Conservation (phyloP, 2,113 vertebrate genomes). For the Lepidothrix coronata region DNA sequence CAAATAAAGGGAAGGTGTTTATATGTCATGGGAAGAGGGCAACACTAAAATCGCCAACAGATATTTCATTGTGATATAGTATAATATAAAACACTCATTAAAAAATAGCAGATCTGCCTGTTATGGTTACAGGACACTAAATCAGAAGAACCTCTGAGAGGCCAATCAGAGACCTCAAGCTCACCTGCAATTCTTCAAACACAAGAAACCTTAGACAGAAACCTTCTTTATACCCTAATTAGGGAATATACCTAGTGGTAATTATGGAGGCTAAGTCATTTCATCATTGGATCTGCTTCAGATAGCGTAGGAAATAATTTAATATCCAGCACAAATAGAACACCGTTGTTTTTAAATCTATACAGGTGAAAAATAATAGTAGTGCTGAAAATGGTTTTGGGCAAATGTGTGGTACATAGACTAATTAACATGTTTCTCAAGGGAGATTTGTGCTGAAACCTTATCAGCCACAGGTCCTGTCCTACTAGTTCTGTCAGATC, state of each 20-base stretch:
- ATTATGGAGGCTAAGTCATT: neutral
- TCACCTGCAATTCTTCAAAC: neutral
- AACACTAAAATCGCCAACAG: neutral
- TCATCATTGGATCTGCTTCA: neutral
- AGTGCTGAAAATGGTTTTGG: neutral
- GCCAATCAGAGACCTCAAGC: neutral
- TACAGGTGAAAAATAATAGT: neutral
- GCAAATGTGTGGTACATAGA: neutral
- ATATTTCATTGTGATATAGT: neutral
- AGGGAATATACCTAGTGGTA: neutral
- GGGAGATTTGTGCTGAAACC: neutral
- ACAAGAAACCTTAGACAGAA: neutral
- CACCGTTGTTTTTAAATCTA: neutral
- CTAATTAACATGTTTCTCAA: neutral
- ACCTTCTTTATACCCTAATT: neutral
- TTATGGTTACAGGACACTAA: neutral
- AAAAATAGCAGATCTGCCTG: neutral
- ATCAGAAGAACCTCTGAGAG: neutral
- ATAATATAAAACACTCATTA: neutral
- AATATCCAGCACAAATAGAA: neutral
- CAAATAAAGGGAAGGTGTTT: neutral
- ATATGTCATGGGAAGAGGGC: neutral
- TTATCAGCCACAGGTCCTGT: neutral
- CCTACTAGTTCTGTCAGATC: neutral
- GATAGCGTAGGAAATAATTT: neutral